Conservation (phyloP, 2,797 vertebrate genomes). For the Betta splendens region DNA sequence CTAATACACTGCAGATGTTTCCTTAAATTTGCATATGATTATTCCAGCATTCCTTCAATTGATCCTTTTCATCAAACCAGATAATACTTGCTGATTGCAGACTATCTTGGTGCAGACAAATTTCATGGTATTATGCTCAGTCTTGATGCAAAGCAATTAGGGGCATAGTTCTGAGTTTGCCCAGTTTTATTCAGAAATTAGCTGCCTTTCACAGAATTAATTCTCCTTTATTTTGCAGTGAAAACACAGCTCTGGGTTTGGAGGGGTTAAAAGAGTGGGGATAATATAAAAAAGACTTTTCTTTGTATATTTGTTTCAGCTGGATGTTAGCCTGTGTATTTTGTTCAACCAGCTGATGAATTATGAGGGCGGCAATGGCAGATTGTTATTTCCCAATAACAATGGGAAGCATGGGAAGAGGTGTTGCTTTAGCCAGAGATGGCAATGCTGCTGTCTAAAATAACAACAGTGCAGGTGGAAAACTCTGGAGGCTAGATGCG, state of each 20-base stretch:
- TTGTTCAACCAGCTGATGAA: not conserved
- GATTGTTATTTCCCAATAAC: not conserved
- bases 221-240: constrained; percentile 33
- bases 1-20: constrained; percentile 69
- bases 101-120: constrained; percentile 58
- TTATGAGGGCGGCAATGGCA: not conserved
- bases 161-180: constrained; percentile 43
- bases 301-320: constrained; percentile 8
- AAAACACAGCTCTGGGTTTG: constrained; percentile 15
- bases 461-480: not conserved
- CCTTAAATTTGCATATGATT: constrained; percentile 69
- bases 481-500: constrained; percentile 8
- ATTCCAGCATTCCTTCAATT: constrained; percentile 60
- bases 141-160: constrained; percentile 67
- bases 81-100: constrained; percentile 77
- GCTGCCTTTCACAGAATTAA: constrained; percentile 39
- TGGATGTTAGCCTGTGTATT: constrained; percentile 3
- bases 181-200: constrained; percentile 48
- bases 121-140: constrained; percentile 61
- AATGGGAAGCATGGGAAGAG: not conserved
- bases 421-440: no score
- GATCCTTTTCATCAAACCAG: constrained; percentile 71
- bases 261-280: not conserved
- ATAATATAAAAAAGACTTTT: constrained; percentile 4
- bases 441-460: constrained; percentile 7